Percentiles rank a stretch among this genome's conserved stretches.
These are phyloP conservation scores for Falco punctatus DNA, from an alignment of 2,113 vertebrate species.

Conservation along the genomic window DNA sequence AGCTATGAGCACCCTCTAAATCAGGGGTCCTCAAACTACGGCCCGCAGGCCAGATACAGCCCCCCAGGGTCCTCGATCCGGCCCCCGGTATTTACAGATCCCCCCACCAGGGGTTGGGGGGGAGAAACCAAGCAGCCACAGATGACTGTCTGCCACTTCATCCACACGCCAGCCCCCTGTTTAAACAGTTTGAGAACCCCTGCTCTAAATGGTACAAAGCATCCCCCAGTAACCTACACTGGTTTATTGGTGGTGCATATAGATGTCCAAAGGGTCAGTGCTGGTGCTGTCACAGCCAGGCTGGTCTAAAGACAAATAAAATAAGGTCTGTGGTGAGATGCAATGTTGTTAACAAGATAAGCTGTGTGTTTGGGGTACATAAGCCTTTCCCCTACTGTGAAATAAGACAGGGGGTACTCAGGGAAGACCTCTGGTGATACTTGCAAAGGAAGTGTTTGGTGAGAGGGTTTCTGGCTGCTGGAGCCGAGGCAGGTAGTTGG, in stretches of 20 bases:
- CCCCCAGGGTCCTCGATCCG: too few relatives aligned
- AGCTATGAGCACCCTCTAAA: neutral
- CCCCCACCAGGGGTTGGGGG: too few relatives aligned
- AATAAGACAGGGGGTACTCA: neutral
- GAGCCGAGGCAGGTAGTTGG: neutral
- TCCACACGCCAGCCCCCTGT: too few relatives aligned
- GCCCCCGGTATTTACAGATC: too few relatives aligned
- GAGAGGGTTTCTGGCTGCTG: neutral
- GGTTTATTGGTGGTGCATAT: neutral
- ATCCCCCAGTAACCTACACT: neutral
- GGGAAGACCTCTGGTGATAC: neutral
- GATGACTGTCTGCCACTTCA: too few relatives aligned
- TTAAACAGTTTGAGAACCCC: too few relatives aligned
- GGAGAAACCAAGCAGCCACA: too few relatives aligned
- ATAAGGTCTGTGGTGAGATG: neutral
- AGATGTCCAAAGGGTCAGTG: neutral
- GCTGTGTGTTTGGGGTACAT: neutral
- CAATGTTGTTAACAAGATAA: neutral
- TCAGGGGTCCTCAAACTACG: too few relatives aligned
- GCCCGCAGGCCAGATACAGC: too few relatives aligned
- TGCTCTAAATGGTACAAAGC: neutral
- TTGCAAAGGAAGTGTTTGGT: neutral
- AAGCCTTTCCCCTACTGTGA: neutral
- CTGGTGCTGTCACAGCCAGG: neutral
- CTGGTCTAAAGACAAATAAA: neutral